A percentile compares a stretch with the other conserved stretches of the same genome.
Conservation (phyloP, 1,140 invertebrate genomes). For the Platorchestia sp. region DNA sequence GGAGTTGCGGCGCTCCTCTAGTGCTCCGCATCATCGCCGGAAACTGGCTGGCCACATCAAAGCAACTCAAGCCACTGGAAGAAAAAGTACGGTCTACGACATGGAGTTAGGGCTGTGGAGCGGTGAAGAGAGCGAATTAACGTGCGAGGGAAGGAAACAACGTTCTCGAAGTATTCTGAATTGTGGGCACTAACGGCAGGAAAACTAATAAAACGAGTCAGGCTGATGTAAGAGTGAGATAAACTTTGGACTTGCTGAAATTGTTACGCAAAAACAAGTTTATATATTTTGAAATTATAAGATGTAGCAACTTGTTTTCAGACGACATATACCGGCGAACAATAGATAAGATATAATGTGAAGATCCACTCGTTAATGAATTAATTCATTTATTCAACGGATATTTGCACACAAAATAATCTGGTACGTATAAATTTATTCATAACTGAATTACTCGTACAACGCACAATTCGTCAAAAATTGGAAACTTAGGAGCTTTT, state of each 20-base stretch:
- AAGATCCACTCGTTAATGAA: too few relatives aligned
- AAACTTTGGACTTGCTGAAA: background rate
- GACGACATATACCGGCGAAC: too few relatives aligned
- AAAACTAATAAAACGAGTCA: constrained; percentile 2
- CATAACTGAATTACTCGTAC: too few relatives aligned
- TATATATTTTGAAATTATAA: background rate
- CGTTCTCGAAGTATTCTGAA: background rate
- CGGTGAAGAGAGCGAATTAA: background rate
- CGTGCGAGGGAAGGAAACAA: background rate
- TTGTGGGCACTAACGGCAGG: background rate
- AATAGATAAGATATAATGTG: too few relatives aligned
- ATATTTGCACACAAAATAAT: too few relatives aligned
- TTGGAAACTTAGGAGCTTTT: too few relatives aligned
- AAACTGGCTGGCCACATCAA: constrained; percentile 15
- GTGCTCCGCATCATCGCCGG: constrained; percentile 33
- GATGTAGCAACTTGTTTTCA: background rate
- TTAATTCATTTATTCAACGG: too few relatives aligned
- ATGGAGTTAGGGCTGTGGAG: background rate
- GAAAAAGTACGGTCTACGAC: background rate
- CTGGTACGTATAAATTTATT: too few relatives aligned
- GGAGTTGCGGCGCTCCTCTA: constrained; percentile 5
- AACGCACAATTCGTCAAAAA: too few relatives aligned
- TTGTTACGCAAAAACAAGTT: background rate
- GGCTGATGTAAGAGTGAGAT: background rate
- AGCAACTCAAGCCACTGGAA: background rate